These are phyloP conservation scores for Xenentodon cancila DNA, from an alignment of 2,797 vertebrate species.

Conservation along the genomic window DNA sequence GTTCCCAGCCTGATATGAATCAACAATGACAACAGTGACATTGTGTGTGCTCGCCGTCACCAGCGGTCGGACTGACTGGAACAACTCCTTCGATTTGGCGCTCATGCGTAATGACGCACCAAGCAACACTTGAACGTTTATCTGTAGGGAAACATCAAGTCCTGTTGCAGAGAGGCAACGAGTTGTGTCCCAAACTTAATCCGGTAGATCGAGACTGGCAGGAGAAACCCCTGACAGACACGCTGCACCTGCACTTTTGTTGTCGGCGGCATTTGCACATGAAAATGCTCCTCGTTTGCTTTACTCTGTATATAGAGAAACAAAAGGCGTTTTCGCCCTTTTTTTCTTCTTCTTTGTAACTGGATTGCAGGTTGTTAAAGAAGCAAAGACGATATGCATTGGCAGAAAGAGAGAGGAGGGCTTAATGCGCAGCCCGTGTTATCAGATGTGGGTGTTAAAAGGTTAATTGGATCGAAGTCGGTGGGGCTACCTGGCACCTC, in stretches of 20 bases:
- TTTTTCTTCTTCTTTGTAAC: constrained; percentile 58
- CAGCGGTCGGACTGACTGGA: not conserved
- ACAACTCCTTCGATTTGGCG: not conserved
- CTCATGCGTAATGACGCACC: constrained; percentile 53
- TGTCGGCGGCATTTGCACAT: constrained; percentile 52
- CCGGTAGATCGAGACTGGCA: constrained; percentile 19
- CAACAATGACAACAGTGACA: constrained; percentile 55
- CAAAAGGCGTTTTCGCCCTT: constrained; percentile 23
- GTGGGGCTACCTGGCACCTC: constrained; percentile 71
- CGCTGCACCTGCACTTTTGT: constrained; percentile 67
- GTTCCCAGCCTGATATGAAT: constrained; percentile 53
- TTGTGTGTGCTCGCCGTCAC: constrained; percentile 21
- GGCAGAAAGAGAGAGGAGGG: constrained; percentile 5
- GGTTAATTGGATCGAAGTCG: constrained; percentile 74
- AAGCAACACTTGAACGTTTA: constrained; percentile 5
- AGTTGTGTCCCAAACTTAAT: constrained; percentile 19
- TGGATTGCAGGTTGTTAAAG: constrained; percentile 36
- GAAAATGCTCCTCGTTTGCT: too few species aligned
- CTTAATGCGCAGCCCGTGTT: constrained; percentile 38
- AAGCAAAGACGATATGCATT: constrained; percentile 1
- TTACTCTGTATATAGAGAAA: too few species aligned
- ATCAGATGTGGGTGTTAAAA: constrained; percentile 70
- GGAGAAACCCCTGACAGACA: constrained; percentile 41
- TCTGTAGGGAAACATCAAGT: constrained; percentile 24
- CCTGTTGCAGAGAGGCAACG: not conserved